These are phyloP conservation scores for Merluccius polli DNA, from an alignment of 2,797 vertebrate genomes.

Conservation along the genomic window DNA sequence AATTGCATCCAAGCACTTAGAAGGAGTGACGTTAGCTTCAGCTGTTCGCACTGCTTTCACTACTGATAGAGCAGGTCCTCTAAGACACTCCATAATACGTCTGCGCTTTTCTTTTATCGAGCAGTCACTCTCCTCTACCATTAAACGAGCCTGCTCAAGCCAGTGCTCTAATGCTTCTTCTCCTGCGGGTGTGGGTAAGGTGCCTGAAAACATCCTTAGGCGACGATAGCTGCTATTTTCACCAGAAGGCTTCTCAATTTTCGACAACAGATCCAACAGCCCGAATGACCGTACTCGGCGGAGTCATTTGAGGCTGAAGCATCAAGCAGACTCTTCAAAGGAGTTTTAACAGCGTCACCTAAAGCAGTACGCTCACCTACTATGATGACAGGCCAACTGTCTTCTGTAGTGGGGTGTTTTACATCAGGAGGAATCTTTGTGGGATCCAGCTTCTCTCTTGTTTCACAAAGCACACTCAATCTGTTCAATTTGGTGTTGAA, in stretches of 20 bases:
- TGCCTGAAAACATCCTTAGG: conserved; percentile 10
- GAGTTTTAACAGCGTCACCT: background rate
- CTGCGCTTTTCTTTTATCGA: conserved; percentile 15
- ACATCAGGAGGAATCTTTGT: conserved; percentile 4
- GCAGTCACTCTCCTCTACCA: conserved; percentile 27
- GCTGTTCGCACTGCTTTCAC: background rate
- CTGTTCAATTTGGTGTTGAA: background rate
- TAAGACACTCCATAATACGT: conserved; percentile 17
- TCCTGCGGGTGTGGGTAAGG: conserved; percentile 5
- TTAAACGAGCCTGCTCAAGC: conserved; percentile 24
- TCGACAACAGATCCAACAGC: conserved; percentile 13
- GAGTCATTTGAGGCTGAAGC: background rate
- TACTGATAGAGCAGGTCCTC: background rate
- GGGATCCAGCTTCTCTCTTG: background rate
- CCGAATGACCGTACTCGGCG: background rate
- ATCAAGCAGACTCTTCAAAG: conserved; percentile 1
- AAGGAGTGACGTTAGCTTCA: background rate
- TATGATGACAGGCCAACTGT: background rate
- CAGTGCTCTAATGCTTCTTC: conserved; percentile 28
- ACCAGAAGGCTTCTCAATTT: conserved; percentile 12
- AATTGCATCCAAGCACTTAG: background rate
- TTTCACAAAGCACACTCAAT: conserved; percentile 3
- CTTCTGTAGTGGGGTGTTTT: background rate
- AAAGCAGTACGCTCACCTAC: background rate
- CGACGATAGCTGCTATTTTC: conserved; percentile 7